Percentiles rank a stretch among this genome's conserved stretches.
phyloP scores from a whole-genome alignment of 2,888 invertebrate genomes.

The Diloba caeruleocephala region DNA sequence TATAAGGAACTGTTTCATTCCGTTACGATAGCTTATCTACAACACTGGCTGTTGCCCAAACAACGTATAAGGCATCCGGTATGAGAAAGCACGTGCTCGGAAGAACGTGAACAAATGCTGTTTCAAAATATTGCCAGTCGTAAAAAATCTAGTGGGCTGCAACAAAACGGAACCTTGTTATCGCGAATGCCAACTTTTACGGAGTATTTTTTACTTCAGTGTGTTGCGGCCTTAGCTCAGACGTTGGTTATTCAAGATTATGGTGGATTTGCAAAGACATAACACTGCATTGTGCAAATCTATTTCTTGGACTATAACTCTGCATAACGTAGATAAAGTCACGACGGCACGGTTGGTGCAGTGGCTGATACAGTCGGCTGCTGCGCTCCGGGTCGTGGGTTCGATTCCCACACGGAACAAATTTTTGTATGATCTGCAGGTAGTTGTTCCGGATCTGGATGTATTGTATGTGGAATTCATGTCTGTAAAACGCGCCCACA shows the following conservation, averaged over 20 bases:
- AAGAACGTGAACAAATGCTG: conserved; percentile 53
- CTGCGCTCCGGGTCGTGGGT: too few relatives aligned
- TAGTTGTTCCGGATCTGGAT: too few relatives aligned
- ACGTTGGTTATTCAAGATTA: background rate
- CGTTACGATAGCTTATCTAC: conserved; percentile 51
- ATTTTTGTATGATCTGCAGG: too few relatives aligned
- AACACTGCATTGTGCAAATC: too few relatives aligned
- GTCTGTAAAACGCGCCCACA: too few relatives aligned
- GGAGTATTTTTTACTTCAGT: background rate
- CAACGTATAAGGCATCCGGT: conserved; percentile 57
- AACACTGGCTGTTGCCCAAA: conserved; percentile 54
- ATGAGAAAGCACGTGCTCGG: conserved; percentile 55
- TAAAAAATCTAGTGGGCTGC: conserved; percentile 53
- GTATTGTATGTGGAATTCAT: too few relatives aligned
- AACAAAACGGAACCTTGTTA: conserved; percentile 42
- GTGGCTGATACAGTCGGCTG: too few relatives aligned
- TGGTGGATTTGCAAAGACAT: too few relatives aligned
- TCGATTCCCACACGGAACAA: too few relatives aligned
- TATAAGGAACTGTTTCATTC: conserved; percentile 13
- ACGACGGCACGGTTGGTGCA: too few relatives aligned
- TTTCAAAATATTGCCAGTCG: conserved; percentile 66
- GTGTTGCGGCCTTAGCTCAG: background rate
- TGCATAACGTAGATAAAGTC: too few relatives aligned
- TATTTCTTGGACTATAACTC: too few relatives aligned
- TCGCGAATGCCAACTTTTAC: background rate